Evolutionary conservation across 2,888 invertebrate genomes (phyloP).

Genomic region (Lamellibrachia satsuma): DNA sequence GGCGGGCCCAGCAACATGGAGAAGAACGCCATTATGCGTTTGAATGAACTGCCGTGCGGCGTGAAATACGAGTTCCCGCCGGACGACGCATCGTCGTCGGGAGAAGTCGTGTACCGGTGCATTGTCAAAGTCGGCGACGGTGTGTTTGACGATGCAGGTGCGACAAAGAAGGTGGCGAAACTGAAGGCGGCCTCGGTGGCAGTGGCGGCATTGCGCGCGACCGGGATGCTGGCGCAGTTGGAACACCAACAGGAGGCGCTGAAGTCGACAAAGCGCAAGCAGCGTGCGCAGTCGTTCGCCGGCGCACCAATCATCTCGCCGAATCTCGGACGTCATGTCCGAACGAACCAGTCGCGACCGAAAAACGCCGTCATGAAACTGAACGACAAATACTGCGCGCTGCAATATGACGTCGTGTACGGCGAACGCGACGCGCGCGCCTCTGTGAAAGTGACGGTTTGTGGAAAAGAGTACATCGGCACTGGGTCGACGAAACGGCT

Average conservation of each 20-base stretch:
- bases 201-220: not conserved
- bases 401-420: not conserved
- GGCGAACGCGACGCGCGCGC: not conserved
- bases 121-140: not conserved
- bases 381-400: not conserved
- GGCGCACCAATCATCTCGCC: not conserved
- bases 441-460: not conserved
- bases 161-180: not conserved
- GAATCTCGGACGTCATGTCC: not conserved
- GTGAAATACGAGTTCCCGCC: not conserved
- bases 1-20: constrained; percentile 4
- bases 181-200: not conserved
- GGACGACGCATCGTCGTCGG: not conserved
- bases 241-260: constrained; percentile 3
- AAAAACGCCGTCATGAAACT: constrained; percentile 5
- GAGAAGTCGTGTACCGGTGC: not conserved
- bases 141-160: not conserved
- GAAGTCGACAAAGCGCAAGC: not conserved
- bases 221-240: not conserved
- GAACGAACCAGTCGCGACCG: not conserved
- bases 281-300: not conserved
- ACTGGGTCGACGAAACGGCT: not conserved
- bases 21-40: not conserved
- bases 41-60: not conserved
- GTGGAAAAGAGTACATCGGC: constrained; percentile 44